phyloP scores from a whole-genome alignment of 92 coral and sea anemone species.

The Porites rus region DNA sequence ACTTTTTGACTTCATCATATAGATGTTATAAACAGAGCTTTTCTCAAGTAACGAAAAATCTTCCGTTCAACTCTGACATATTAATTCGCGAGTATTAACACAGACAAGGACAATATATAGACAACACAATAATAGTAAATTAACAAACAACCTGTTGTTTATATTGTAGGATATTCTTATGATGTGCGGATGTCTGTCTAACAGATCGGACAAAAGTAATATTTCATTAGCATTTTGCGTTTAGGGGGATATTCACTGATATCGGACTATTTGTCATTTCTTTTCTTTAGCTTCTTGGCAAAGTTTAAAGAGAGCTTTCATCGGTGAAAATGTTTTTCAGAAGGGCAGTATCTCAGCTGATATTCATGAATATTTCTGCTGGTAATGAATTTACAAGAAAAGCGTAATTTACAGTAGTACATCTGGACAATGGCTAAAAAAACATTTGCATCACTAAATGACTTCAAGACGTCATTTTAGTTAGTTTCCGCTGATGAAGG shows the following conservation, averaged over 20 bases:
- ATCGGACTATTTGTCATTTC: neutral
- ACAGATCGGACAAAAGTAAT: constrained; percentile 6
- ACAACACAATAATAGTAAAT: neutral
- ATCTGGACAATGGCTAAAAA: neutral
- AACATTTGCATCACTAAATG: neutral
- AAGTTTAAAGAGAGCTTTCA: no score
- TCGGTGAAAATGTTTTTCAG: no score
- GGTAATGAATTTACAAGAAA: neutral
- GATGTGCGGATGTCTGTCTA: constrained; percentile 1
- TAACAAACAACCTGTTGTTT: constrained; percentile 38
- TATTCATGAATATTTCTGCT: neutral
- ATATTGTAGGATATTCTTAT: neutral
- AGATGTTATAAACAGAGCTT: neutral
- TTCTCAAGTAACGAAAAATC: neutral
- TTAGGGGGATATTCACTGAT: neutral
- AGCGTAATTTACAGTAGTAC: neutral
- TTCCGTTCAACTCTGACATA: neutral
- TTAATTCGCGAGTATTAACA: neutral
- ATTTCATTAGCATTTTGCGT: neutral
- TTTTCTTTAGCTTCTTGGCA: neutral
- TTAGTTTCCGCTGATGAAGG: no score
- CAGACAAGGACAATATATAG: neutral
- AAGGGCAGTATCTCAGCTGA: no score
- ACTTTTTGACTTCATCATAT: no score
- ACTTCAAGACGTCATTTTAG: neutral